Evolutionary conservation across 2,113 vertebrate species (phyloP), one percentile per base, ranked within the genome.

Genomic region (Meleagris gallopavo): DNA sequence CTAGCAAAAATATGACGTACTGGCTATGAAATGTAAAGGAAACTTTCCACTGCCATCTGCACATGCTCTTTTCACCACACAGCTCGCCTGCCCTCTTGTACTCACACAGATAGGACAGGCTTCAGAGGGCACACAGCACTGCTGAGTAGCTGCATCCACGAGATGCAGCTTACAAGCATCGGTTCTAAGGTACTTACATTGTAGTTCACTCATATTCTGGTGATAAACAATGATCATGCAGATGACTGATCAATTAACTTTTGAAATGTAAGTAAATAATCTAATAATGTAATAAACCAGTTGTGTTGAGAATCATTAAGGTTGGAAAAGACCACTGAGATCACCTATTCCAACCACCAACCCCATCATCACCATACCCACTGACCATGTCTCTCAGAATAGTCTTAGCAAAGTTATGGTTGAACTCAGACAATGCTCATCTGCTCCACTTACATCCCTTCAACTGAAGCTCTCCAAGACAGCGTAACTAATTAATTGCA

Each of bases 21-120:
- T 21, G 29, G 70, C 40, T 34, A 89, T 64, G 61, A 74, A 86
- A 82, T 54, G 52, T 83, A 89, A 86, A 93, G 72, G 46, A 81
- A 93, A 88, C 48, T 94, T 96, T 94, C 92, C 94, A 77, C 89
- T 81, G 61, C 73, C 84, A 55, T 87, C 67, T 72, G 81, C 40
- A 66, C 38, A 88, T 85, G 83, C 61, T 86, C 69, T 92, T 93
- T 79, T 91, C 80, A 89, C 62, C 57, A 58, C 16, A 64, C 81
- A 82, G 64, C 76, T 86, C 2, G 3, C 65, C 54, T 62, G 75
- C 87, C 61, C 64, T 89, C 76, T 43, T 5, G 29, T 50, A 69
- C 78, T 84, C 90, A 77, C 55, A 84, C 15, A 88, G 55, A 14
- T 1, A 52, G 10, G 3, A 88, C 65, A 34, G 36, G 65, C 58